phyloP scores from a whole-genome alignment of 2,888 invertebrate genomes.

The Iselma pallidipennis region DNA sequence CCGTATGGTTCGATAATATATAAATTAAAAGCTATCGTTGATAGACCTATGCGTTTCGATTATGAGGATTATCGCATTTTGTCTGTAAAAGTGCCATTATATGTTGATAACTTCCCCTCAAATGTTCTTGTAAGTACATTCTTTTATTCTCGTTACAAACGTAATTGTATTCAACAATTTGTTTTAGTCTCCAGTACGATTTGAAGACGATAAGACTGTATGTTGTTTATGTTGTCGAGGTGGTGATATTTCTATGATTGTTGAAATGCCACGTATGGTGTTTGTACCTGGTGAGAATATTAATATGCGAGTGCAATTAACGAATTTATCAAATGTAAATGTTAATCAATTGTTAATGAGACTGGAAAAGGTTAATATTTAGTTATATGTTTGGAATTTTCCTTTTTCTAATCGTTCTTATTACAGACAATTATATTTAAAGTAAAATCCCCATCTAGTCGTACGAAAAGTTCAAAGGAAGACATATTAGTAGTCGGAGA shows the following conservation, averaged over 20 bases:
- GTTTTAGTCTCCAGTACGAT: conserved; percentile 36
- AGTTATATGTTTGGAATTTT: background rate
- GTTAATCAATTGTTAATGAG: conserved; percentile 66
- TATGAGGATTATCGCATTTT: conserved; percentile 81
- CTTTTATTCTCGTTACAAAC: background rate
- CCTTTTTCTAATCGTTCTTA: background rate
- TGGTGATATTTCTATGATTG: conserved; percentile 70
- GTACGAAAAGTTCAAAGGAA: conserved; percentile 27
- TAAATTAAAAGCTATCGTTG: conserved; percentile 74
- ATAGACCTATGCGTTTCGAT: conserved; percentile 83
- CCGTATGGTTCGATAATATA: conserved; percentile 75
- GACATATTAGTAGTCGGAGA: conserved; percentile 16
- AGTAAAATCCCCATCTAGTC: conserved; percentile 24
- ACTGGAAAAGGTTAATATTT: conserved; percentile 71
- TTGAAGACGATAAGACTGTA: conserved; percentile 74
- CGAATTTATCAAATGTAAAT: conserved; percentile 74
- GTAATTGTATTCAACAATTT: background rate
- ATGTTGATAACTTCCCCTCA: conserved; percentile 76
- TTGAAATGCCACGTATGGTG: conserved; percentile 71
- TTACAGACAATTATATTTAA: conserved; percentile 29
- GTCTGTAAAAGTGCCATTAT: conserved; percentile 78
- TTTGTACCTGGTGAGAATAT: conserved; percentile 79
- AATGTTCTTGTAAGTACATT: conserved; percentile 64
- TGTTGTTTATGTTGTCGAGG: conserved; percentile 81
- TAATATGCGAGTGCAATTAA: conserved; percentile 70